These are phyloP conservation scores for Neelides sp. DNA, from an alignment of 1,140 invertebrate species.

Conservation along the genomic window DNA sequence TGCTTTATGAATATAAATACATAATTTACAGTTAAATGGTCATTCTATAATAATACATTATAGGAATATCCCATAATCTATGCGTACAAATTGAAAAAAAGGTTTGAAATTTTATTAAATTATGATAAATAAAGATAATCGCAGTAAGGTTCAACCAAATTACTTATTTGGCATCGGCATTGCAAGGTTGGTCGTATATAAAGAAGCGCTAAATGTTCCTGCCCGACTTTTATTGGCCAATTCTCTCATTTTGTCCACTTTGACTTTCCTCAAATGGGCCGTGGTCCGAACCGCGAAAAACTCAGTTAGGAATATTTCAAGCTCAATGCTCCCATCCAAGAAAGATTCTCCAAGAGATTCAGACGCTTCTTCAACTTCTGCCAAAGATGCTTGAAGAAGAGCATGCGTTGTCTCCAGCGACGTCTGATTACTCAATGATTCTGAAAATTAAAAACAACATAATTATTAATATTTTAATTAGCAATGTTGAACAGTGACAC, in stretches of 20 bases:
- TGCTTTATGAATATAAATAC: too few species aligned
- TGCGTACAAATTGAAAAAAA: background rate
- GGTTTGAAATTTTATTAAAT: background rate
- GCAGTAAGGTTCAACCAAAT: background rate
- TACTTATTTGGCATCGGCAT: conserved; percentile 41
- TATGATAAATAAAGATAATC: background rate
- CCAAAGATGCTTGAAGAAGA: conserved; percentile 66
- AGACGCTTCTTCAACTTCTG: conserved; percentile 75
- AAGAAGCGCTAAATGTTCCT: conserved; percentile 27
- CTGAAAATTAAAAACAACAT: conserved; percentile 35
- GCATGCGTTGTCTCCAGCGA: conserved; percentile 68
- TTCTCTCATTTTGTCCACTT: conserved; percentile 75
- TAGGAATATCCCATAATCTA: too few species aligned
- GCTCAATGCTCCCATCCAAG: conserved; percentile 52
- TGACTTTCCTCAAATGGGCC: conserved; percentile 67
- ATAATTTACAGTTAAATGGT: too few species aligned
- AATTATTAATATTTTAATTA: background rate
- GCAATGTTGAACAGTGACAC: background rate
- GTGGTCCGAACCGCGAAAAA: conserved; percentile 57
- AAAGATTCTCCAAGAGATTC: conserved; percentile 66
- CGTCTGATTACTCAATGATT: conserved; percentile 50
- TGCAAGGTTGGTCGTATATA: conserved; percentile 42
- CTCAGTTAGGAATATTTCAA: conserved; percentile 65
- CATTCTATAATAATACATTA: too few species aligned
- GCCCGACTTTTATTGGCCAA: conserved; percentile 44